A percentile compares a stretch with the other conserved stretches of the same genome.
phyloP scores from a whole-genome alignment of 2,797 vertebrate species.

The Cottoperca gobio region DNA sequence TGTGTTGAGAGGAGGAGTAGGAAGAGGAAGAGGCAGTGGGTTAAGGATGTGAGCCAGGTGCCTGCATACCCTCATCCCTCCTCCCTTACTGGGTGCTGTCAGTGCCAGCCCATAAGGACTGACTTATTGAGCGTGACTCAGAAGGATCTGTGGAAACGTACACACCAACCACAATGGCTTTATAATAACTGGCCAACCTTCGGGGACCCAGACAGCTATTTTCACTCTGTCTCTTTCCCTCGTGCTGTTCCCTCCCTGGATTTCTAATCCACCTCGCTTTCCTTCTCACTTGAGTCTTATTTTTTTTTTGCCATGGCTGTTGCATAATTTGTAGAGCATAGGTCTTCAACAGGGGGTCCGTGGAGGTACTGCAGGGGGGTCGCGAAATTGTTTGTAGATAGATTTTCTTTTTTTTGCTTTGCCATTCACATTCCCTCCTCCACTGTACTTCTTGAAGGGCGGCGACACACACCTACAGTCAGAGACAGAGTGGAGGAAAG shows the following conservation, averaged over 20 bases:
- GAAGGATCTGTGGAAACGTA: conserved; percentile 77
- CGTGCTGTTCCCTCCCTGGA: conserved; percentile 59
- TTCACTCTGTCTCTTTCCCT: conserved; percentile 77
- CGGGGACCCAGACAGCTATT: conserved; percentile 79
- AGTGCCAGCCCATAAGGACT: conserved; percentile 75
- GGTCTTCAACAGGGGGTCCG: too few species aligned
- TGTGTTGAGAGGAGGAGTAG: conserved; percentile 47
- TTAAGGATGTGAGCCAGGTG: conserved; percentile 77
- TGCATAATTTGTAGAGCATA: conserved; percentile 38
- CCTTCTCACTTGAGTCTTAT: conserved; percentile 47
- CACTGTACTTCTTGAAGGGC: too few species aligned
- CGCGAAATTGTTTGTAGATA: too few species aligned
- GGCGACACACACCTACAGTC: too few species aligned
- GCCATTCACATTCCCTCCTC: too few species aligned
- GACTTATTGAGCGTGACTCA: conserved; percentile 81
- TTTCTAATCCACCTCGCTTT: conserved; percentile 61
- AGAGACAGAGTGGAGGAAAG: too few species aligned
- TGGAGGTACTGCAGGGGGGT: too few species aligned
- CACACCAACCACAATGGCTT: conserved; percentile 80
- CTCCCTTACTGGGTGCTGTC: conserved; percentile 53
- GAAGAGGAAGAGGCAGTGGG: conserved; percentile 57
- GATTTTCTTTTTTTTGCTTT: too few species aligned
- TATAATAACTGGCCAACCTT: conserved; percentile 82
- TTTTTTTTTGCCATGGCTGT: conserved; percentile 24
- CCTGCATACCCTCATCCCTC: conserved; percentile 59